phyloP scores from a whole-genome alignment of 2,888 invertebrate species.

The Dasypogon diadema region DNA sequence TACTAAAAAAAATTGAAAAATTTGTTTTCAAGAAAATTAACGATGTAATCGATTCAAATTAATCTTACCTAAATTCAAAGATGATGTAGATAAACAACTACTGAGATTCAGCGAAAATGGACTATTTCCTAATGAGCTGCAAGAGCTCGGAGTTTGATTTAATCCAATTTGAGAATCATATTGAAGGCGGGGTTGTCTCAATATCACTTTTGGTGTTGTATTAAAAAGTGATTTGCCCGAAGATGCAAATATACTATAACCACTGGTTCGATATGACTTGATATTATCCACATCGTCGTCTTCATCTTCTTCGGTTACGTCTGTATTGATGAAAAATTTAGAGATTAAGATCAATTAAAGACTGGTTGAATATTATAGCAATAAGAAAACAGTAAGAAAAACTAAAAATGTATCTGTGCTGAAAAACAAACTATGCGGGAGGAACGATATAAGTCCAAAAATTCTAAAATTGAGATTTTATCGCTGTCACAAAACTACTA shows the following conservation, averaged over 20 bases:
- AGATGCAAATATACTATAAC: slow-evolving; percentile 20
- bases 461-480: too few relatives aligned
- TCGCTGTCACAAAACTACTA: too few relatives aligned
- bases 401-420: too few relatives aligned
- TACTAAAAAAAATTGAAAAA: too few relatives aligned
- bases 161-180: slow-evolving; percentile 61
- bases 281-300: slow-evolving; percentile 47
- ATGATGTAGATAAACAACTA: slow-evolving; percentile 37
- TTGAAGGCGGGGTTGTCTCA: slow-evolving; percentile 65
- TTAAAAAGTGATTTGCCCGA: slow-evolving; percentile 47
- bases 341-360: too few relatives aligned
- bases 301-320: slow-evolving; percentile 51
- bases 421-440: too few relatives aligned
- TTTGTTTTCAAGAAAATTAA: too few relatives aligned
- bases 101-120: slow-evolving; percentile 57
- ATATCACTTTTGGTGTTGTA: slow-evolving; percentile 60
- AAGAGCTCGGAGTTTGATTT: slow-evolving; percentile 57
- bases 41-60: too few relatives aligned
- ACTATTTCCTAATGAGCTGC: slow-evolving; percentile 63
- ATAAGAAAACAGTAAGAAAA: too few relatives aligned
- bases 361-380: too few relatives aligned
- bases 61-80: slow-evolving; percentile 25
- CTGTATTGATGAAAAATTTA: slow-evolving; percentile 6
- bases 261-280: slow-evolving; percentile 9
- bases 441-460: too few relatives aligned